Evolutionary conservation across 2,888 invertebrate genomes (phyloP).

Genomic region (Geophilus truncorum): DNA sequence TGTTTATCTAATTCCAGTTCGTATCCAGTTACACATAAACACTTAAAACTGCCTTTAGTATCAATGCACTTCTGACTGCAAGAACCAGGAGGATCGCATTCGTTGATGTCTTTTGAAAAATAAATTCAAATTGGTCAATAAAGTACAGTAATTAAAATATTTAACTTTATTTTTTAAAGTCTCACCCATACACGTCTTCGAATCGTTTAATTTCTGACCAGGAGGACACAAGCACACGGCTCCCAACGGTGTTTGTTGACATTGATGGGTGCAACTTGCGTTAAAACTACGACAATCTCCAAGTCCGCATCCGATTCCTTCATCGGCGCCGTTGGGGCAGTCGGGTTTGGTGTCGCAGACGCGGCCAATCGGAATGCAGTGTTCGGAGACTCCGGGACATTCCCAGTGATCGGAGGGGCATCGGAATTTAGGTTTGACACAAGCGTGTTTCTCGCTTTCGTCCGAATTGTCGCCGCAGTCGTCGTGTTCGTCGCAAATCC

Average conservation of each 20-base stretch:
- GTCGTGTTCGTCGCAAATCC: conserved; percentile 89
- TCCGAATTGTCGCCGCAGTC: conserved; percentile 90
- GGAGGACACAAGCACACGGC: conserved; percentile 83
- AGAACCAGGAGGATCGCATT: conserved; percentile 78
- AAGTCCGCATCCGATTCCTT: conserved; percentile 76
- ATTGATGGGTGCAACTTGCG: conserved; percentile 58
- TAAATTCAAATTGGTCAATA: neutral
- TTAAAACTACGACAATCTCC: conserved; percentile 41
- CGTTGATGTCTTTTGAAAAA: conserved; percentile 64
- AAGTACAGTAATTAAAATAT: no score
- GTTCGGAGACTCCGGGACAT: conserved; percentile 64
- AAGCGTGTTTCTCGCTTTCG: conserved; percentile 77
- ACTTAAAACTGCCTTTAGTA: conserved; percentile 81
- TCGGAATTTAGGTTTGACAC: conserved; percentile 48
- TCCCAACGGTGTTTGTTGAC: conserved; percentile 68
- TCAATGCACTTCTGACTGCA: conserved; percentile 92
- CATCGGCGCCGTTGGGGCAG: conserved; percentile 90
- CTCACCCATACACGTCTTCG: conserved; percentile 48
- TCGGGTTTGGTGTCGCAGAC: conserved; percentile 84
- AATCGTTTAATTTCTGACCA: conserved; percentile 69
- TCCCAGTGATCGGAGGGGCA: conserved; percentile 63
- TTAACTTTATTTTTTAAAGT: neutral
- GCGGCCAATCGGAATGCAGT: conserved; percentile 76
- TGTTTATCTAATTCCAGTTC: conserved; percentile 70
- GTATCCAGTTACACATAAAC: conserved; percentile 82